Percentiles rank a stretch among this genome's conserved stretches.
Evolutionary conservation across 1,140 invertebrate genomes (phyloP).

Genomic region (Drosophila rhopaloa): DNA sequence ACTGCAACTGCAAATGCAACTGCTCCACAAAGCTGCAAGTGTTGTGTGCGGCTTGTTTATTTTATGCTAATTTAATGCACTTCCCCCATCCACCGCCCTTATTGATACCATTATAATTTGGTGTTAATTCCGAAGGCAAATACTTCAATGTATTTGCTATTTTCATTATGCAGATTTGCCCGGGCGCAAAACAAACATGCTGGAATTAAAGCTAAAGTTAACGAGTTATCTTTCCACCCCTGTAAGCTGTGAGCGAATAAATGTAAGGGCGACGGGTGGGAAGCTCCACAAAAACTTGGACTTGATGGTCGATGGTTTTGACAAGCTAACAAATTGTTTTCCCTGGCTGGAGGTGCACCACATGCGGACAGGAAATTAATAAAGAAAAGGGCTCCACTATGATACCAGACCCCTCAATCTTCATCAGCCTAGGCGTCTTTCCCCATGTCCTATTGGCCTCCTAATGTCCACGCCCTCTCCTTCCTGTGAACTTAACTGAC

Average conservation of each 20-base stretch:
- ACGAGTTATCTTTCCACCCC: conserved; percentile 50
- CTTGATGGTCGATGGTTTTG: conserved; percentile 66
- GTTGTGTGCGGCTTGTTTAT: conserved; percentile 53
- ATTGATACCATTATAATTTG: conserved; percentile 79
- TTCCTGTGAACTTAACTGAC: conserved; percentile 48
- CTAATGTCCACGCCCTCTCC: neutral
- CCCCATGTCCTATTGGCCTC: neutral
- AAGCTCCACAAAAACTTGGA: conserved; percentile 36
- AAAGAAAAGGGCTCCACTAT: conserved; percentile 62
- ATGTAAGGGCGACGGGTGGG: neutral
- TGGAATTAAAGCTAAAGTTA: conserved; percentile 63
- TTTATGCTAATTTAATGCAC: conserved; percentile 81
- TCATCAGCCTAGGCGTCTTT: conserved; percentile 30
- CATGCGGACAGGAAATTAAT: conserved; percentile 80
- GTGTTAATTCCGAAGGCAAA: conserved; percentile 68
- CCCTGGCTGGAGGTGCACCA: conserved; percentile 76
- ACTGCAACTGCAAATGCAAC: conserved; percentile 14
- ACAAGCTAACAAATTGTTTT: conserved; percentile 82
- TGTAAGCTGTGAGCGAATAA: neutral
- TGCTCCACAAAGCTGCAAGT: conserved; percentile 30
- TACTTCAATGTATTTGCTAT: conserved; percentile 63
- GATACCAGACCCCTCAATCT: conserved; percentile 44
- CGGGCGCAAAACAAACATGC: conserved; percentile 50
- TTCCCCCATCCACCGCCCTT: conserved; percentile 16
- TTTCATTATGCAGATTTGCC: conserved; percentile 74